Evolutionary conservation across 1,140 invertebrate genomes (phyloP).

Genomic region (Solen grandis): DNA sequence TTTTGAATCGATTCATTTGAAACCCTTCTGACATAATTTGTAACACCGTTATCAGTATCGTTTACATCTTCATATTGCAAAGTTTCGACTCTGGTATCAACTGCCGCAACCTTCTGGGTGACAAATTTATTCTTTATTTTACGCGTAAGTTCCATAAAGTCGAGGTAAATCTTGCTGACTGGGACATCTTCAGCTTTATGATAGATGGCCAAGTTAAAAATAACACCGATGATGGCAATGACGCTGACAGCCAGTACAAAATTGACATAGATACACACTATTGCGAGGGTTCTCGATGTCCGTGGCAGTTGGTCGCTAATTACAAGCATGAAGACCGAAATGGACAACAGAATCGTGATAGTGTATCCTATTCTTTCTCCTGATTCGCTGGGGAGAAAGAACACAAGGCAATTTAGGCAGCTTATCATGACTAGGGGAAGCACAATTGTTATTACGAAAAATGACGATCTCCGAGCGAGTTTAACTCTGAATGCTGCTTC

Average conservation of each 20-base stretch:
- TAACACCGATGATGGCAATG: not conserved
- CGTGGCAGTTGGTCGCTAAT: conserved; percentile 11
- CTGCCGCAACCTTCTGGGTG: not conserved
- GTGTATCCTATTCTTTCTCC: conserved; percentile 21
- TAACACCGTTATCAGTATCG: not conserved
- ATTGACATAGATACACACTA: conserved; percentile 18
- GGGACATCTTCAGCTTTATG: conserved; percentile 11
- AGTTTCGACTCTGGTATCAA: not conserved
- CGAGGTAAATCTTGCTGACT: not conserved
- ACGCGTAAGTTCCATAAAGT: not conserved
- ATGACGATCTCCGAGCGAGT: not conserved
- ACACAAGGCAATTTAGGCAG: not conserved
- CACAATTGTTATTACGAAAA: conserved; percentile 24
- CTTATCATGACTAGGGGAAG: conserved; percentile 10
- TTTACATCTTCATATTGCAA: not conserved
- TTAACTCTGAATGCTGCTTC: not conserved
- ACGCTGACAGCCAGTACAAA: not conserved
- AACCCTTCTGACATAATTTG: not conserved
- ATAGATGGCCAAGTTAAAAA: conserved; percentile 16
- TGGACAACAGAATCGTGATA: conserved; percentile 20
- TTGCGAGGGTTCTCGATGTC: not conserved
- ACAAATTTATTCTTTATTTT: not conserved
- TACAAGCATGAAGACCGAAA: conserved; percentile 4
- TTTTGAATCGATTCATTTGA: not conserved
- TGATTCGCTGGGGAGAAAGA: conserved; percentile 28